A percentile compares a stretch with the other conserved stretches of the same genome.
Conservation (phyloP, 2,797 vertebrate species). For the Phrynocephalus guinanensis region DNA sequence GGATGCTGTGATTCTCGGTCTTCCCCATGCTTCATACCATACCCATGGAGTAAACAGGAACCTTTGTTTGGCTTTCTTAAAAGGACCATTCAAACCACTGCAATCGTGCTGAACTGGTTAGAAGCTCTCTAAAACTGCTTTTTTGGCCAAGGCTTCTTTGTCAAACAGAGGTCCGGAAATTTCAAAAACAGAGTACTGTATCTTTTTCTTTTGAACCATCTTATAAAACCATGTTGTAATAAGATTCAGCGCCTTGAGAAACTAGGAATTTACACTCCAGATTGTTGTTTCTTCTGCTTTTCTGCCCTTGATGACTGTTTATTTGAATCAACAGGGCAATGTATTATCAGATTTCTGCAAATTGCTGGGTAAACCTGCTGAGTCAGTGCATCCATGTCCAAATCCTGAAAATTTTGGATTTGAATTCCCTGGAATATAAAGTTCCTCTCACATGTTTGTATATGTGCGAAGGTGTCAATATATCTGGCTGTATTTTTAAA, state of each 20-base stretch:
- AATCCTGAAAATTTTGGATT: neutral
- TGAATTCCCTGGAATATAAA: neutral
- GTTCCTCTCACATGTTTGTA: neutral
- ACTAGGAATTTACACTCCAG: neutral
- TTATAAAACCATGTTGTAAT: neutral
- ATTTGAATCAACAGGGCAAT: neutral
- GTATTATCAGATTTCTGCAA: neutral
- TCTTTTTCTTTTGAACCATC: neutral
- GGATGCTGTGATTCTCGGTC: neutral
- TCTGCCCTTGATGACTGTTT: neutral
- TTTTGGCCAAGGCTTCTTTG: neutral
- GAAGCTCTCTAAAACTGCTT: neutral
- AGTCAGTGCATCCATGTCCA: neutral
- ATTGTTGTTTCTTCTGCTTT: neutral
- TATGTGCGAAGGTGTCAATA: neutral
- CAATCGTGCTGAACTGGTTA: too few relatives aligned
- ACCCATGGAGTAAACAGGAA: neutral
- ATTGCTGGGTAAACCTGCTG: neutral
- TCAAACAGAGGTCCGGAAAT: too few relatives aligned
- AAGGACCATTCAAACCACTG: neutral
- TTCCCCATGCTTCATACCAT: neutral
- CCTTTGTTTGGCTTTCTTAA: neutral
- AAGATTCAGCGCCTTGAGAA: neutral
- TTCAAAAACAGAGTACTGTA: too few relatives aligned
- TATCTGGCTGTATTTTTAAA: neutral